These are phyloP conservation scores for Vulpes vulpes DNA, from an alignment of 2,113 vertebrate species.

Conservation along the genomic window DNA sequence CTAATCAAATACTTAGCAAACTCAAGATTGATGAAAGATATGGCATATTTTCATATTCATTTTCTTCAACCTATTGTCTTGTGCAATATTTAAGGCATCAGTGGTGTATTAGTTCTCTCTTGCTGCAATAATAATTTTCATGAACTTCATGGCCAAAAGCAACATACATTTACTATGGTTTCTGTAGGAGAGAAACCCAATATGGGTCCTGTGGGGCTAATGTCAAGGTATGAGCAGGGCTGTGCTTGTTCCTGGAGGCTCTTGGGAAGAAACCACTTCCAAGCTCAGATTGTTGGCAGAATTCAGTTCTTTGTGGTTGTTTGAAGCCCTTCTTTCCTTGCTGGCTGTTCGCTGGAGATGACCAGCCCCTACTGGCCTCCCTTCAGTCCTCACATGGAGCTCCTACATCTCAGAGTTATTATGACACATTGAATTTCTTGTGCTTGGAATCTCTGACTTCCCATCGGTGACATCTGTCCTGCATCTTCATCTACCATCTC, in stretches of 20 bases:
- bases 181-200: neutral
- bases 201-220: neutral
- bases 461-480: neutral
- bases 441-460: neutral
- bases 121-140: neutral
- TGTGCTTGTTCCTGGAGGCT: neutral
- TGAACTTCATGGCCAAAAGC: neutral
- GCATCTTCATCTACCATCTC: neutral
- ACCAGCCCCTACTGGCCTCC: neutral
- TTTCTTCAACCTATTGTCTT: neutral
- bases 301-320: neutral
- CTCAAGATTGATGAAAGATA: neutral
- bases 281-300: neutral
- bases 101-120: neutral
- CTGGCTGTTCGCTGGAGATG: neutral
- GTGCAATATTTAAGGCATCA: neutral
- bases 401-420: neutral
- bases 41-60: neutral
- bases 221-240: neutral
- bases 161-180: neutral
- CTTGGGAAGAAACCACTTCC: neutral
- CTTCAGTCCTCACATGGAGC: neutral
- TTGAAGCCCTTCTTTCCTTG: neutral
- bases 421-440: neutral
- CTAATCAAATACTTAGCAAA: constrained; percentile 4